Percentiles rank a stretch among this genome's conserved stretches.
These are phyloP conservation scores for Acanthurus lineatus DNA, from an alignment of 2,797 vertebrate species.

Conservation along the genomic window DNA sequence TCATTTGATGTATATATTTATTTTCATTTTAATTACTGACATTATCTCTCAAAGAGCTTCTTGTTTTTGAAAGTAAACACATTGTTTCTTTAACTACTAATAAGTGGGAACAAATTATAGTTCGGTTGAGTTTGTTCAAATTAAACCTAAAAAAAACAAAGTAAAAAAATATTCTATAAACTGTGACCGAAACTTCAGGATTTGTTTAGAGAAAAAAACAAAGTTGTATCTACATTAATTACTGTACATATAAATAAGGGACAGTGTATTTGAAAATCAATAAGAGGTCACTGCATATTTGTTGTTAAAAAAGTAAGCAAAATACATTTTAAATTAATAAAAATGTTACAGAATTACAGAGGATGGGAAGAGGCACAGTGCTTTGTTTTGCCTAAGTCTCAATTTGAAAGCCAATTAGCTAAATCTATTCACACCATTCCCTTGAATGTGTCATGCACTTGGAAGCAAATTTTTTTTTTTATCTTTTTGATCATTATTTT, in stretches of 20 bases:
- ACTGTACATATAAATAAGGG: not conserved
- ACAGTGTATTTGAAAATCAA: too few species aligned
- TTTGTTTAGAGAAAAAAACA: constrained; percentile 7
- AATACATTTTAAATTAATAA: constrained; percentile 24
- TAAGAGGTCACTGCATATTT: not conserved
- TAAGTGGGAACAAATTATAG: constrained; percentile 37
- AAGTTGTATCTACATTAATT: not conserved
- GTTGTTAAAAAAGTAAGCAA: not conserved
- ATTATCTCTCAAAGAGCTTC: not conserved
- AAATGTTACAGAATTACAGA: constrained; percentile 22
- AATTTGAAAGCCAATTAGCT: constrained; percentile 68
- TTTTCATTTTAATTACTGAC: constrained; percentile 8
- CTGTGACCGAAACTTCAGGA: constrained; percentile 26
- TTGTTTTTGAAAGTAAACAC: constrained; percentile 24
- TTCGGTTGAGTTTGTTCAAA: constrained; percentile 12
- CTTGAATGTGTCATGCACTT: constrained; percentile 52
- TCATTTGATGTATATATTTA: not conserved
- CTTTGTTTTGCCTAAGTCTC: constrained; percentile 55
- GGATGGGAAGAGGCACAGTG: constrained; percentile 15
- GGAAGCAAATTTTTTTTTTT: constrained; percentile 39
- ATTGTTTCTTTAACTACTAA: constrained; percentile 27
- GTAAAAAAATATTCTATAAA: constrained; percentile 44
- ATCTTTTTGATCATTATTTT: constrained; percentile 72
- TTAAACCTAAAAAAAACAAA: constrained; percentile 41
- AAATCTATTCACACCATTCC: constrained; percentile 53